Evolutionary conservation across 1,140 invertebrate species (phyloP).

Genomic region (Anastrepha ludens): DNA sequence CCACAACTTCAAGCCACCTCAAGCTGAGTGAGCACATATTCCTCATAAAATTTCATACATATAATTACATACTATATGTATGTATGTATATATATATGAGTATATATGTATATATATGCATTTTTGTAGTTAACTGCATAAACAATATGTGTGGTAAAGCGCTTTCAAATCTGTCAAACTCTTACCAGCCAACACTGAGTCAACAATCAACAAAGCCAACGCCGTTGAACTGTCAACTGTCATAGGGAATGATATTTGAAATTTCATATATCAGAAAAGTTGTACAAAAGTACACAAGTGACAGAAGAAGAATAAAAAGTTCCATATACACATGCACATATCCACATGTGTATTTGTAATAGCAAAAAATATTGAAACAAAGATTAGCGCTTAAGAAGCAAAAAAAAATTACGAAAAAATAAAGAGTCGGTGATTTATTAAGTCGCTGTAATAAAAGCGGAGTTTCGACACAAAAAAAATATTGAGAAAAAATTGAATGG

Average conservation of each 20-base stretch:
- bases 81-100: background rate
- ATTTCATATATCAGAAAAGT: conserved; percentile 13
- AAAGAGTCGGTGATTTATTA: too few relatives aligned
- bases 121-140: too few relatives aligned
- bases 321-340: too few relatives aligned
- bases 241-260: conserved; percentile 40
- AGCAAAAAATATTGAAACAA: background rate
- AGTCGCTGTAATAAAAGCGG: too few relatives aligned
- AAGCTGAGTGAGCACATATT: background rate
- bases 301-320: background rate
- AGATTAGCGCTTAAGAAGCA: background rate
- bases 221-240: conserved; percentile 45
- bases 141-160: background rate
- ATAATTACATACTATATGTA: background rate
- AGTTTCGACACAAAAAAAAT: too few relatives aligned
- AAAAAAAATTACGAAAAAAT: background rate
- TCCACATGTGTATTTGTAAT: background rate
- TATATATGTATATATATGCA: background rate
- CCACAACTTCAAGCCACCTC: background rate
- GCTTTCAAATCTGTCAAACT: background rate
- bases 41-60: too few relatives aligned
- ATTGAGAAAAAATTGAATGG: too few relatives aligned
- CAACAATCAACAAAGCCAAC: conserved; percentile 23
- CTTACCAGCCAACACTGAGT: background rate
- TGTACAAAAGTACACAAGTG: background rate